Percentiles rank a stretch among this genome's conserved stretches.
Conservation (phyloP, 2,888 invertebrate genomes). For the Empis stercorea region DNA sequence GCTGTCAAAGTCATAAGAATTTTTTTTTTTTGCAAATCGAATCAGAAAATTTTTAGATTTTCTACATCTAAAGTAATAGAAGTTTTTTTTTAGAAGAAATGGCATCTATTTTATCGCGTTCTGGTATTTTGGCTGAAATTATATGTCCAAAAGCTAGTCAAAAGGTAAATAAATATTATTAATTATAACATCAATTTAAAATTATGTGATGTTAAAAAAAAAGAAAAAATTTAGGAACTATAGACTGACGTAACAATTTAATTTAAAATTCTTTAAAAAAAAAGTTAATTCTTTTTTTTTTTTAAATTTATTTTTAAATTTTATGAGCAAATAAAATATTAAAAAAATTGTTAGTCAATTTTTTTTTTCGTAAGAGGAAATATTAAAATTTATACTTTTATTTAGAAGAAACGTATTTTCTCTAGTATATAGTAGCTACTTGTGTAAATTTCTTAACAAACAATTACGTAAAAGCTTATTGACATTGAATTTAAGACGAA, state of each 20-base stretch:
- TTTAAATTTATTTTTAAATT: too few species aligned
- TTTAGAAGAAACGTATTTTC: too few species aligned
- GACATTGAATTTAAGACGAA: too few species aligned
- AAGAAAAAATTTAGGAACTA: slow-evolving; percentile 7
- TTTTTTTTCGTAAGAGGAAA: too few species aligned
- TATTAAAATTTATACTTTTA: too few species aligned
- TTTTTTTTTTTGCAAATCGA: background rate
- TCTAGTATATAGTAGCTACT: too few species aligned
- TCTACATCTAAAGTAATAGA: background rate
- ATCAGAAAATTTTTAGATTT: background rate
- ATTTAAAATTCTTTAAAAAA: background rate
- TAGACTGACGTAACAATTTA: slow-evolving; percentile 15
- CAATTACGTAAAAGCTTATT: too few species aligned
- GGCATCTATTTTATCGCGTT: slow-evolving; percentile 67
- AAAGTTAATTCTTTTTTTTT: too few species aligned
- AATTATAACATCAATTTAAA: background rate
- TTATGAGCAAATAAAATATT: too few species aligned
- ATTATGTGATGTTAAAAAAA: slow-evolving; percentile 4
- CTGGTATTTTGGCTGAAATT: slow-evolving; percentile 55
- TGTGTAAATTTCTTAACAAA: too few species aligned
- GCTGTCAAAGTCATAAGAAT: background rate
- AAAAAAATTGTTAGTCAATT: too few species aligned
- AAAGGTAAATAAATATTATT: slow-evolving; percentile 44
- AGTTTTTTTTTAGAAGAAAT: slow-evolving; percentile 38
- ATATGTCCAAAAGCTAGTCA: slow-evolving; percentile 52